Conservation (phyloP, 2,888 invertebrate species). For the Gymnosoma rotundatum region DNA sequence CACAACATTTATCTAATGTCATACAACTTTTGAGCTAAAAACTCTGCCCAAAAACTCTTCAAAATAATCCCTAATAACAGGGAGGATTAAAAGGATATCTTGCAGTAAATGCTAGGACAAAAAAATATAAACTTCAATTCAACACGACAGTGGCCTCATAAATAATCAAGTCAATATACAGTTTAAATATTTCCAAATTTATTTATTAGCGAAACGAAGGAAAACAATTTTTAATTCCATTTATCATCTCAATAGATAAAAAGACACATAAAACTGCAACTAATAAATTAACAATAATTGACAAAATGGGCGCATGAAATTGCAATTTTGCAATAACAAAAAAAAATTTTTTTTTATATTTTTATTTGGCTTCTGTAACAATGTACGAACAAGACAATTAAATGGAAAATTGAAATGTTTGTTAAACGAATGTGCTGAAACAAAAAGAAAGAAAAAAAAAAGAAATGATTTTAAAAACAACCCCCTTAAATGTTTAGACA, state of each 20-base stretch:
- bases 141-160: conserved; percentile 48
- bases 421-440: neutral
- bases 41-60: conserved; percentile 48
- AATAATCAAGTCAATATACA: conserved; percentile 48
- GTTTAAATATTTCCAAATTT: conserved; percentile 35
- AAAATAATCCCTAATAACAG: conserved; percentile 72
- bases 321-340: conserved; percentile 62
- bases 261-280: conserved; percentile 54
- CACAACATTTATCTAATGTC: conserved; percentile 75
- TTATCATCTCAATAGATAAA: conserved; percentile 15
- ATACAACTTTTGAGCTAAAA: conserved; percentile 36
- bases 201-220: conserved; percentile 23
- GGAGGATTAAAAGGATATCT: conserved; percentile 65
- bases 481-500: conserved; percentile 55
- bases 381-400: conserved; percentile 65
- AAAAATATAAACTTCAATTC: conserved; percentile 33
- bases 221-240: conserved; percentile 19
- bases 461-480: conserved; percentile 14
- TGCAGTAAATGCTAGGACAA: conserved; percentile 36
- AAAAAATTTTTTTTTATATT: too few species aligned
- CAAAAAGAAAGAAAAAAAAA: conserved; percentile 2
- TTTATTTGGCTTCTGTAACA: conserved; percentile 58
- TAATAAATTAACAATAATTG: conserved; percentile 68
- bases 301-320: conserved; percentile 69
- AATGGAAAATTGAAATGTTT: conserved; percentile 54